Conservation (phyloP, 2,888 invertebrate genomes). For the Heliconius ismenius region DNA sequence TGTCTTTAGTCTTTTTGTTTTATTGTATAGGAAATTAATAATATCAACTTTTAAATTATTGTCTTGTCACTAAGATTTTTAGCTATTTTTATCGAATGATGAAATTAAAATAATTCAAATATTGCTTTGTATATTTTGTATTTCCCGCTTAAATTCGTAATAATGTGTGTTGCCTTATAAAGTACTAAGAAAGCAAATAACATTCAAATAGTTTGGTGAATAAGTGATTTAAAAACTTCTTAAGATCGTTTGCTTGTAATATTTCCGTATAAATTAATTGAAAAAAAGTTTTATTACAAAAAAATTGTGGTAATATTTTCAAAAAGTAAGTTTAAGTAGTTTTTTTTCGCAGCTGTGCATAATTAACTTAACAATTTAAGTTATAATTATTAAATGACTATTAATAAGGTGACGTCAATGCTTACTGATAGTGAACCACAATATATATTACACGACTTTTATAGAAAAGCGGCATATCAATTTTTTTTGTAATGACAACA, state of each 20-base stretch:
- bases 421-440: not conserved
- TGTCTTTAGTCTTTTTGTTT: not conserved
- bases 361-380: not conserved
- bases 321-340: not conserved
- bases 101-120: not conserved
- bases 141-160: conserved; percentile 38
- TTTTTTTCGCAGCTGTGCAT: not conserved
- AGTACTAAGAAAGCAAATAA: conserved; percentile 14
- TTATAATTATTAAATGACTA: not conserved
- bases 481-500: conserved; percentile 67
- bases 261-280: not conserved
- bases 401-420: not conserved
- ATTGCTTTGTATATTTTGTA: conserved; percentile 36
- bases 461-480: not conserved
- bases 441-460: not conserved
- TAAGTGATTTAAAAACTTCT: not conserved
- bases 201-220: not conserved
- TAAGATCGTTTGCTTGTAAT: not conserved
- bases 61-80: not conserved
- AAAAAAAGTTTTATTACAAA: not conserved
- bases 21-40: not conserved
- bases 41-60: not conserved
- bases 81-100: not conserved
- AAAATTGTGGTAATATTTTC: not conserved
- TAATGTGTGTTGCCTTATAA: conserved; percentile 35